phyloP scores from a whole-genome alignment of 2,113 vertebrate genomes.

The Pelecanoides urinatrix region DNA sequence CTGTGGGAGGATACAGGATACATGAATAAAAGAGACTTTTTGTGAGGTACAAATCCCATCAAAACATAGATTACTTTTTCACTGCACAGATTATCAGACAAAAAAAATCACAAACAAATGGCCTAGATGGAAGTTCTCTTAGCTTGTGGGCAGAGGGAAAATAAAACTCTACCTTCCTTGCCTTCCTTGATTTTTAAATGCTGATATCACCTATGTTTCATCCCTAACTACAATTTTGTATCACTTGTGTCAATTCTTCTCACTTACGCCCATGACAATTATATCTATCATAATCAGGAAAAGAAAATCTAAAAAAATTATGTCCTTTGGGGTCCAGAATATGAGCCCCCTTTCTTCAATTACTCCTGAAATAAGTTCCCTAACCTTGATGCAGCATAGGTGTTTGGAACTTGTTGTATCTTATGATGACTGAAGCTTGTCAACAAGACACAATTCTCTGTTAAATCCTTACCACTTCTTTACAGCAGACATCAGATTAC shows the following conservation, averaged over 20 bases:
- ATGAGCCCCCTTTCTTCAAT: neutral
- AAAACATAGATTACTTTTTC: neutral
- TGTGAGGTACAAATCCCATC: neutral
- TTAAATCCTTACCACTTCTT: neutral
- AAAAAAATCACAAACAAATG: neutral
- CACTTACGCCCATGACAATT: neutral
- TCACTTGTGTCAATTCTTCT: neutral
- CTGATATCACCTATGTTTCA: neutral
- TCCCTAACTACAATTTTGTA: neutral
- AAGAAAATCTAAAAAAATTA: neutral
- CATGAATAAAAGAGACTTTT: neutral
- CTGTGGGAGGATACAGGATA: neutral
- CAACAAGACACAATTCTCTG: neutral
- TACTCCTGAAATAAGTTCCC: neutral
- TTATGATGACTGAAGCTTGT: neutral
- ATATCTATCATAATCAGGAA: neutral
- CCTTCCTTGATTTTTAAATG: neutral
- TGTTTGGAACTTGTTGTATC: neutral
- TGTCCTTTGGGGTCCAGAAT: neutral
- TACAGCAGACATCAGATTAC: neutral
- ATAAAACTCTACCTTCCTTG: neutral
- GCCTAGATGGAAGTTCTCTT: neutral
- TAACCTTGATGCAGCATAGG: neutral
- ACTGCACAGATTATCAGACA: neutral
- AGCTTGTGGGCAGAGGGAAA: neutral